These are phyloP conservation scores for Arenaria interpres DNA, from an alignment of 2,113 vertebrate genomes.

Conservation along the genomic window DNA sequence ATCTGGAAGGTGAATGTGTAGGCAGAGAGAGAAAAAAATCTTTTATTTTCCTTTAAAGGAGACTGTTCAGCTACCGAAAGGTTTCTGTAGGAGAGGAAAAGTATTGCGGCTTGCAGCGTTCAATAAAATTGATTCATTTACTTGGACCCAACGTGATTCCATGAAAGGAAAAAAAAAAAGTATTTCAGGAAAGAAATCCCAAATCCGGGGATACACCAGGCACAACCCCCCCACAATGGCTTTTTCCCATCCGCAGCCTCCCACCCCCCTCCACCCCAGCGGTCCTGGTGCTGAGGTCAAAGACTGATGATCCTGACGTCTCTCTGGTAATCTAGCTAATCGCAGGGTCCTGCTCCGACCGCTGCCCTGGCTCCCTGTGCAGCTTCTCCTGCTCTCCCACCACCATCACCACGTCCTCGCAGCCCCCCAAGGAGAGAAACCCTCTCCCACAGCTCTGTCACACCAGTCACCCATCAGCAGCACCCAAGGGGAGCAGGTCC, in stretches of 20 bases:
- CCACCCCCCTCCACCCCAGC: neutral
- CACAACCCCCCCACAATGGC: neutral
- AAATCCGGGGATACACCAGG: neutral
- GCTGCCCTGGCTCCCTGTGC: neutral
- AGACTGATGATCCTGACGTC: neutral
- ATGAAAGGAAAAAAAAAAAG: neutral
- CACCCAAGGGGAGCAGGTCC: neutral
- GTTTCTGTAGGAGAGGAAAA: neutral
- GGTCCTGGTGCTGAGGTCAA: neutral
- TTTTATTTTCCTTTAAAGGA: neutral
- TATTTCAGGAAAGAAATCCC: neutral
- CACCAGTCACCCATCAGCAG: neutral
- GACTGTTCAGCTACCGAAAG: neutral
- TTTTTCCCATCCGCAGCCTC: neutral
- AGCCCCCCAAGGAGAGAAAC: neutral
- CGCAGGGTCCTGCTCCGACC: neutral
- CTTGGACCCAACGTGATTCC: neutral
- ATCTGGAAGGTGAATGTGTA: neutral
- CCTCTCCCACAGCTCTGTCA: neutral
- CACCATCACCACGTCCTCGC: neutral
- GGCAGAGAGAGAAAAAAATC: neutral
- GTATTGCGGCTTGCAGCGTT: neutral
- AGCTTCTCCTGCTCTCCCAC: neutral
- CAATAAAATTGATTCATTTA: neutral
- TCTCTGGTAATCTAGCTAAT: conserved; percentile 19